phyloP scores from a whole-genome alignment of 1,140 invertebrate species.

The Meloidogyne chitwoodi region DNA sequence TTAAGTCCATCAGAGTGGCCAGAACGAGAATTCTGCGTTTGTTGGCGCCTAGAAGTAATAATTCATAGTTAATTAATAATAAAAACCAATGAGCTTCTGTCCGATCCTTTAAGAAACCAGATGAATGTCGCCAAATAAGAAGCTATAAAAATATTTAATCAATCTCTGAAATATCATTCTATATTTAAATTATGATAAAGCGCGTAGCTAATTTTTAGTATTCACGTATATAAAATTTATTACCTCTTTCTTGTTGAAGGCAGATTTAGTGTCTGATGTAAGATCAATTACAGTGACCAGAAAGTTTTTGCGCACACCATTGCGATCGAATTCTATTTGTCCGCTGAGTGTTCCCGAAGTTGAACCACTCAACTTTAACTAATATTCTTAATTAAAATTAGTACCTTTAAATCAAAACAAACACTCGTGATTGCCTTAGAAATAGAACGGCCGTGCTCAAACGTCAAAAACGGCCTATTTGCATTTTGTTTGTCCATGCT shows the following conservation, averaged over 20 bases:
- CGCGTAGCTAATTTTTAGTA: no score
- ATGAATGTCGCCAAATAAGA: slow-evolving; percentile 50
- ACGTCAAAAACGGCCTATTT: slow-evolving; percentile 52
- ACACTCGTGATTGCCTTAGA: slow-evolving; percentile 44
- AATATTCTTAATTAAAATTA: background rate
- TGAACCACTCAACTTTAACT: slow-evolving; percentile 41
- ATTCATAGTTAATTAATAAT: background rate
- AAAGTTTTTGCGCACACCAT: slow-evolving; percentile 54
- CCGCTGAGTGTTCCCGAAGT: slow-evolving; percentile 54
- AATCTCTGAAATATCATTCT: background rate
- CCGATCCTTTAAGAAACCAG: slow-evolving; percentile 52
- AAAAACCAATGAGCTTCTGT: slow-evolving; percentile 45
- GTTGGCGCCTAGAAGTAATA: background rate
- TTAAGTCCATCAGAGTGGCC: slow-evolving; percentile 33
- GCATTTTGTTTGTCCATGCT: slow-evolving; percentile 46
- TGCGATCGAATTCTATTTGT: slow-evolving; percentile 53
- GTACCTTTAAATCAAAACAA: slow-evolving; percentile 6
- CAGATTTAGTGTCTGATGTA: slow-evolving; percentile 55
- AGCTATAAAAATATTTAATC: slow-evolving; percentile 30
- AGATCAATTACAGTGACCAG: slow-evolving; percentile 54
- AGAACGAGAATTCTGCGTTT: background rate
- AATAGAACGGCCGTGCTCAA: slow-evolving; percentile 56
- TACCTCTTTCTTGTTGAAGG: slow-evolving; percentile 59
- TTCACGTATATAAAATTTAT: background rate
- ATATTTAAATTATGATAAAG: background rate